Evolutionary conservation across 1,140 invertebrate genomes (phyloP), one percentile per base, ranked within the genome.

Genomic region (Ostrea denselamellosa): DNA sequence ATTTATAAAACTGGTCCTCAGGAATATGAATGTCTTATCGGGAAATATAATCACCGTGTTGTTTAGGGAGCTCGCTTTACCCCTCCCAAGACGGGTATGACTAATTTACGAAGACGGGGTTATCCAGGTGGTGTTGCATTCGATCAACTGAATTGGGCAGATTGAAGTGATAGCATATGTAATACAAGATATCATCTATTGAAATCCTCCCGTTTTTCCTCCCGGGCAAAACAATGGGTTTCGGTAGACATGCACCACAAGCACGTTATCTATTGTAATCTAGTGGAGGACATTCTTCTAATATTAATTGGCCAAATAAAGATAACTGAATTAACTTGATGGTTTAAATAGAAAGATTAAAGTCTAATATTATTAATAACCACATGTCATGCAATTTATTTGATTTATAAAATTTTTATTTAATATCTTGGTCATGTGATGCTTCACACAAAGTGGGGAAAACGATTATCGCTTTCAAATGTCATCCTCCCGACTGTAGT

Each of bases 171-270:
- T 83, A 83, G 44, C 53, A 54, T 53, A 83, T 17, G 82, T 83
- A 83, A 83, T 83, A 52, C 82, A 83, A 83, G 82, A 83, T 83
- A 83, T 83, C 82, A 83, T 83, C 82, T 83, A 83, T 51, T n/a
- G 82, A 83, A 83, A 83, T 83, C 51, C 82, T 52, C 82, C 82
- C n/a, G 44, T 19, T 81, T 77, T 77, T 77, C 68, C 68, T 77
- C 68, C 9, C 44, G 34, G 17, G 9, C 53, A 51, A 52, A 17
- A 54, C 53, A 53, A 83, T 52, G 51, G 51, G 44, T 34, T 52
- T 52, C 19, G 10, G 10, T 9, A 83, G n/a, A 53, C 82, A n/a
- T 83, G 53, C 82, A 53, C 82, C 44, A 8, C 51, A 83, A 52
- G 19, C 53, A 54, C 82, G 53, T 22, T 53, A 54, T 52, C 44